Evolutionary conservation across 2,888 invertebrate genomes (phyloP).

Genomic region (Brachyptera putata): DNA sequence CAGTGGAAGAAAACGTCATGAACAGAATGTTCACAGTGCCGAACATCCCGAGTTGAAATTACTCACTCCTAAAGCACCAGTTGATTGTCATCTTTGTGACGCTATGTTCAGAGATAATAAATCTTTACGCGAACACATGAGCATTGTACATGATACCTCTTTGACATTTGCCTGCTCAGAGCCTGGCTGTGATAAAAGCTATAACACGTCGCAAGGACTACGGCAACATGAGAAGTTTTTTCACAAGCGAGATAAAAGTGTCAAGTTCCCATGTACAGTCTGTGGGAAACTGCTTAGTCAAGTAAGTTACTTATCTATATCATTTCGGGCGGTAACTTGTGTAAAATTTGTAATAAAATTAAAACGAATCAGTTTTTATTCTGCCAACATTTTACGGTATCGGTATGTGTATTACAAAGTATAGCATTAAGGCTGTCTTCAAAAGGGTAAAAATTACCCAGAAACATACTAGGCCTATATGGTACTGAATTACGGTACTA

Average conservation of each 20-base stretch:
- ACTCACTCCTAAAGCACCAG: too few species aligned
- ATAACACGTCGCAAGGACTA: neutral
- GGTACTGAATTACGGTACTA: too few species aligned
- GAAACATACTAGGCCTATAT: too few species aligned
- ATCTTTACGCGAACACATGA: neutral
- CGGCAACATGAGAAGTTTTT: neutral
- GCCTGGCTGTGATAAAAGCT: neutral
- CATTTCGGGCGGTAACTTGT: too few species aligned
- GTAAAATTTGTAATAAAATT: too few species aligned
- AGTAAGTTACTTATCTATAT: too few species aligned
- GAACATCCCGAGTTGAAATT: too few species aligned
- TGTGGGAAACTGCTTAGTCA: constrained; percentile 26
- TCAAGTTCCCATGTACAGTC: constrained; percentile 17
- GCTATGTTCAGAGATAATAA: neutral
- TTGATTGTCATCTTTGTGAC: neutral
- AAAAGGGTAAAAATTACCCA: too few species aligned
- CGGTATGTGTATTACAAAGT: too few species aligned
- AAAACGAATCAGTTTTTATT: too few species aligned
- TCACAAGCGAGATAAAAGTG: neutral
- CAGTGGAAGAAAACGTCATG: neutral
- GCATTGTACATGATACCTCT: neutral
- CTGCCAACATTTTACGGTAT: too few species aligned
- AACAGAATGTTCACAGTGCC: neutral
- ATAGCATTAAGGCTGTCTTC: too few species aligned
- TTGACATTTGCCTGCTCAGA: neutral